Conservation (phyloP, 1,140 invertebrate genomes). For the Onthophagus taurus region DNA sequence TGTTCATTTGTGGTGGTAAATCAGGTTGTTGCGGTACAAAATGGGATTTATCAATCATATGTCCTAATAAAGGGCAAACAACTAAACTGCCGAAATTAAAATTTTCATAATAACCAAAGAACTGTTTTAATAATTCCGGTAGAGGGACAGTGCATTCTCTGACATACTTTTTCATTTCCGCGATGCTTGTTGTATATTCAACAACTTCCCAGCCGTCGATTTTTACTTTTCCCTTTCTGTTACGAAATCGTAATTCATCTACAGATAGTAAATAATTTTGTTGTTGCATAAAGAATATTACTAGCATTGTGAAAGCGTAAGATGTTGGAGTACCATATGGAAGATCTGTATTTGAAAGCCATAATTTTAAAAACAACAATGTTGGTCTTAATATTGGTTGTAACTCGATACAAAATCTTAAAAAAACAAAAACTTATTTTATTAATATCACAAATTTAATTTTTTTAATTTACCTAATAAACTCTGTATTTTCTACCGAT, state of each 20-base stretch:
- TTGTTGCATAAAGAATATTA: conserved; percentile 38
- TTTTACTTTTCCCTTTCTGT: conserved; percentile 15
- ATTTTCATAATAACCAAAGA: conserved; percentile 30
- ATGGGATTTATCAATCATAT: conserved; percentile 25
- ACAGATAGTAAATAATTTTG: conserved; percentile 28
- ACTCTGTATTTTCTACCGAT: conserved; percentile 44
- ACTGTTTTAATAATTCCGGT: conserved; percentile 25
- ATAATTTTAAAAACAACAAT: conserved; percentile 42
- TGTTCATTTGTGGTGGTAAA: conserved; percentile 31
- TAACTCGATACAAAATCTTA: conserved; percentile 34
- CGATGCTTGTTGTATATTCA: conserved; percentile 18
- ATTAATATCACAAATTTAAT: not conserved
- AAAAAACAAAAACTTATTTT: conserved; percentile 22
- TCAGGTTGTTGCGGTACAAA: conserved; percentile 24
- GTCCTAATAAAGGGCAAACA: conserved; percentile 35
- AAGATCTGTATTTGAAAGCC: conserved; percentile 37
- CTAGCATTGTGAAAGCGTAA: conserved; percentile 39
- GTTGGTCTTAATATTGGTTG: conserved; percentile 33
- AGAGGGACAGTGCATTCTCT: conserved; percentile 17
- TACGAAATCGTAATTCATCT: conserved; percentile 21
- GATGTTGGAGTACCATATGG: conserved; percentile 35
- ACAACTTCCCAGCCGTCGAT: conserved; percentile 33
- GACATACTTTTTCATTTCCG: conserved; percentile 19
- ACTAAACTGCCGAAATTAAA: conserved; percentile 32
- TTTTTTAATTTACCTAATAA: conserved; percentile 35